Base-by-base conservation (phyloP, 2,113 vertebrate species). In the Paramisgurnus dabryanus region DNA sequence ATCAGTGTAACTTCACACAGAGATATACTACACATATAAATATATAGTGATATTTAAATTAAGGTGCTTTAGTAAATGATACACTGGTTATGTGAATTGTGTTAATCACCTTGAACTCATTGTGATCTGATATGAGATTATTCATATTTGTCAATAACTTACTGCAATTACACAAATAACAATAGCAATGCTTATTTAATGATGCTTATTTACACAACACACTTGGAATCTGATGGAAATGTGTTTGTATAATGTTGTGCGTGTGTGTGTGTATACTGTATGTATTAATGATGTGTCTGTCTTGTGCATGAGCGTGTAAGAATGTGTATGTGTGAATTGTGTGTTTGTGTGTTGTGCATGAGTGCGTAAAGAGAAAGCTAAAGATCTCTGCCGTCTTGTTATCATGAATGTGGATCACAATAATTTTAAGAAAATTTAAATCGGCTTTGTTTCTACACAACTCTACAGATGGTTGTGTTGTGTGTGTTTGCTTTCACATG, bases 191-290 rank as follows among this genome's bases (percentile, higher is more conserved):
- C 61, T 71, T 90, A 89, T 81, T 90, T 88, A 93, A 93, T 92
- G 89, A 89, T 86, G 85, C 74, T 87, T 90, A 92, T 93, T 93
- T 91, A 83, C 49, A 55, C 82, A 82, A 90, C 90, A 86, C 86
- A 91, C 91, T 84, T 81, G 58, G 69, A 81, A 79, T 79, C 71
- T 17, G 67, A 75, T 79, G 80, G 73, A 82, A 89, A 86, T 67
- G 83, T 84, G 89, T 84, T 84, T 40, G 61, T 40, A 69, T 67
- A 83, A 68, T 22, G 80, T 34, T 34, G 27, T 77, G 79, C 13
- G 45, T 67, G 58, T 61, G 61, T 18, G 76, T 47, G 7, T 47
- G 6, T 47, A 6, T 34, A 34, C 27, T 8, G 45, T 10, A 47
- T 34, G 27, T 34, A 3, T 34, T 2, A 34, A 34, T 34, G 27